Evolutionary conservation across 2,113 vertebrate species (phyloP).

Genomic region (Oxygymnocypris stewartii): DNA sequence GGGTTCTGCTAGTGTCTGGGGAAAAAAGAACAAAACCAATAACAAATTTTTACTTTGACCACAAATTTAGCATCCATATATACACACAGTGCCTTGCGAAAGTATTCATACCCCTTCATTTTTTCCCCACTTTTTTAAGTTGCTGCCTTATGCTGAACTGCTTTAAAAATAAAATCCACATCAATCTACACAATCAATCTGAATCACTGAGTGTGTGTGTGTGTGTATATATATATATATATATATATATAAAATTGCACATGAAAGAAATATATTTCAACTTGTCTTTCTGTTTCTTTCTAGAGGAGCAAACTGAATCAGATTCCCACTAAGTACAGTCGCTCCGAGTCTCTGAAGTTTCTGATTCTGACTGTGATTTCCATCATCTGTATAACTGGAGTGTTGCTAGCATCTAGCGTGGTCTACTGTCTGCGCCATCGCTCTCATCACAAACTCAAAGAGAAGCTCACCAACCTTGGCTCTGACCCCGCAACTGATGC

Average conservation of each 20-base stretch:
- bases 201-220: no score
- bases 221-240: neutral
- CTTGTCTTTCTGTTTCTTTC: constrained; percentile 41
- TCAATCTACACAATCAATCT: no score
- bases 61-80: neutral
- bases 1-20: neutral
- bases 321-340: constrained; percentile 80
- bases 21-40: neutral
- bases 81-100: no score
- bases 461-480: constrained; percentile 86
- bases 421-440: constrained; percentile 89
- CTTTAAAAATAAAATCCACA: no score
- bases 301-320: constrained; percentile 82
- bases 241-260: neutral
- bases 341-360: constrained; percentile 89
- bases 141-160: no score
- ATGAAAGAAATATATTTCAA: neutral
- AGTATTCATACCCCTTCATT: no score
- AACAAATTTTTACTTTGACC: neutral
- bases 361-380: constrained; percentile 88
- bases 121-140: no score
- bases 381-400: constrained; percentile 83
- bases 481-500: constrained; percentile 76
- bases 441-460: constrained; percentile 85
- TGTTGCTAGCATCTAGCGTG: constrained; percentile 85